A percentile compares a stretch with the other conserved stretches of the same genome.
These are phyloP conservation scores for Pseudonaja textilis DNA, from an alignment of 2,113 vertebrate species.

Conservation along the genomic window DNA sequence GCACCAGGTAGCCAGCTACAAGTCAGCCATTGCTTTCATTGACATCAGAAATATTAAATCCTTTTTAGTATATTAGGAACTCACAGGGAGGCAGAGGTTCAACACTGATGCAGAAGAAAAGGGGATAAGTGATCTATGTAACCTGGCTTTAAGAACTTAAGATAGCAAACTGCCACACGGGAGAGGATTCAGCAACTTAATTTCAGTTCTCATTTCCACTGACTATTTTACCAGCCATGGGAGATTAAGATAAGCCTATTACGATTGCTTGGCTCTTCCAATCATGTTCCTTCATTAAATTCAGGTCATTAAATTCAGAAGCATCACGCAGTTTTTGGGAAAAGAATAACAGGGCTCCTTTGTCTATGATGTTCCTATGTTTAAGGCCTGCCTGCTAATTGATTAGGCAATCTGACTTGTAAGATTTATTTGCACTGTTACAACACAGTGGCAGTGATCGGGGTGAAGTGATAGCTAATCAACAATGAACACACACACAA, in stretches of 20 bases:
- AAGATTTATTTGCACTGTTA: constrained; percentile 16
- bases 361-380: background rate
- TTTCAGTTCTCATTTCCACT: background rate
- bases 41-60: background rate
- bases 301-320: background rate
- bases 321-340: background rate
- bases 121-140: background rate
- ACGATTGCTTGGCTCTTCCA: background rate
- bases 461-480: constrained; percentile 43
- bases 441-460: constrained; percentile 44
- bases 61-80: background rate
- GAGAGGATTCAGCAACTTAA: background rate
- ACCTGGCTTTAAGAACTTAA: background rate
- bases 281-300: background rate
- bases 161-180: background rate
- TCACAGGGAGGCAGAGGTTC: background rate
- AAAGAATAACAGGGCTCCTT: background rate
- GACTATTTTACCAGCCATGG: background rate
- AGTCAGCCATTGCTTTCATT: background rate
- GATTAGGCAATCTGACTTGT: constrained; percentile 41
- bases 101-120: background rate
- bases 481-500: constrained; percentile 46
- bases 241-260: background rate
- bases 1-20: background rate
- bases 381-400: background rate